Percentiles rank a stretch among this genome's conserved stretches.
phyloP scores from a whole-genome alignment of 1,140 invertebrate genomes.

The Phthorimaea operculella region DNA sequence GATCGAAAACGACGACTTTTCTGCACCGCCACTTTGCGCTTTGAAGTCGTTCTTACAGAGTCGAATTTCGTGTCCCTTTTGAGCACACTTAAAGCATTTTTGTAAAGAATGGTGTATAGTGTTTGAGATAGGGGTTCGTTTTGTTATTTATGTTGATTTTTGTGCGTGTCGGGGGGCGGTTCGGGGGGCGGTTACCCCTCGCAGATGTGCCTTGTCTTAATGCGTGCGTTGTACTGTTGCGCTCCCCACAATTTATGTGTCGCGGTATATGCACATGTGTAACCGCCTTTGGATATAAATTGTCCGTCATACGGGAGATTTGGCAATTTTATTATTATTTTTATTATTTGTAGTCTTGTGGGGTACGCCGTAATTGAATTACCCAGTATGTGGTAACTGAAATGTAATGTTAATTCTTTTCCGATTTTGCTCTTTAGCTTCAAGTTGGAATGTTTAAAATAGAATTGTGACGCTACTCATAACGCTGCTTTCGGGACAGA shows the following conservation, averaged over 20 bases:
- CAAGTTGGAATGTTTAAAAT: too few relatives aligned
- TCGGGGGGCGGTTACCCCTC: conserved; percentile 43
- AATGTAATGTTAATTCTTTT: too few relatives aligned
- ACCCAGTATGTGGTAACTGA: too few relatives aligned
- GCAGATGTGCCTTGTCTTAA: conserved; percentile 63
- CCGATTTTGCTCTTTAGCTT: too few relatives aligned
- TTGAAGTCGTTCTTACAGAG: conserved; percentile 14
- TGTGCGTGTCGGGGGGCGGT: conserved; percentile 56
- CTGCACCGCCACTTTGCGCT: conserved; percentile 11
- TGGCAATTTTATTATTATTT: conserved; percentile 26
- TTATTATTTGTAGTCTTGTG: not conserved
- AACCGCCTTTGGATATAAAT: conserved; percentile 17
- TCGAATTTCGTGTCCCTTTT: conserved; percentile 15
- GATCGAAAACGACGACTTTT: conserved; percentile 6
- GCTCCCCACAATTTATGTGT: conserved; percentile 24
- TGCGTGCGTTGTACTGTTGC: conserved; percentile 43
- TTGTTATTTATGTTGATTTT: conserved; percentile 68
- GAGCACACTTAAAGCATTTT: conserved; percentile 22
- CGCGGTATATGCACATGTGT: conserved; percentile 41
- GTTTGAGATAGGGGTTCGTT: conserved; percentile 64
- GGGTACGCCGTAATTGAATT: too few relatives aligned
- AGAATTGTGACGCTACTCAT: too few relatives aligned
- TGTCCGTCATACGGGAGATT: conserved; percentile 38
- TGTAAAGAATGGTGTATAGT: conserved; percentile 32
- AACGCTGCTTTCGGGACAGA: too few relatives aligned